Evolutionary conservation across 2,113 vertebrate genomes (phyloP).

Genomic region (Rhynchomys soricoides): DNA sequence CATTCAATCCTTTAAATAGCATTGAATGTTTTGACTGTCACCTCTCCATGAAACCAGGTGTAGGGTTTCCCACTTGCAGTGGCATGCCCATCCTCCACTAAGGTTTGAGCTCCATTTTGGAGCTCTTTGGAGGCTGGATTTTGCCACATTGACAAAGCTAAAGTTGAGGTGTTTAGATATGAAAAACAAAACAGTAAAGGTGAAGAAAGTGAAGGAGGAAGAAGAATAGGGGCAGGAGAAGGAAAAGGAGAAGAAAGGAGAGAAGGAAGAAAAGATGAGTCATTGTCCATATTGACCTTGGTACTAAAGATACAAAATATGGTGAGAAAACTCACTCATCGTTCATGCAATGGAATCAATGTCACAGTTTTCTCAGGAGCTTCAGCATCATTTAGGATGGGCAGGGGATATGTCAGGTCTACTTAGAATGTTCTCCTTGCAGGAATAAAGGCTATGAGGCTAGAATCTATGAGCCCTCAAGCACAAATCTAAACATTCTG

Average conservation of each 20-base stretch:
- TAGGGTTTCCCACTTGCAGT: neutral
- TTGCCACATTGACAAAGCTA: neutral
- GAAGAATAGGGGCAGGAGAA: neutral
- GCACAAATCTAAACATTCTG: neutral
- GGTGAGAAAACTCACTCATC: neutral
- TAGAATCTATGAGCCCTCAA: neutral
- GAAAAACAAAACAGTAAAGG: neutral
- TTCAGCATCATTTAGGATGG: neutral
- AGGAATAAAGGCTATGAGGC: neutral
- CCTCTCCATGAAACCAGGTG: neutral
- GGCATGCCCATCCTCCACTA: neutral
- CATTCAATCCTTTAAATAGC: neutral
- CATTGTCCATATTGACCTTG: neutral
- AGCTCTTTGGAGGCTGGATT: neutral
- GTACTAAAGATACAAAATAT: neutral
- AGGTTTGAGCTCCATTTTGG: neutral
- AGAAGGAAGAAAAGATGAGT: neutral
- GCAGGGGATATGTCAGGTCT: too few species aligned
- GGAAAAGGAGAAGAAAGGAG: neutral
- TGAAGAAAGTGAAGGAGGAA: neutral
- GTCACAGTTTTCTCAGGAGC: neutral
- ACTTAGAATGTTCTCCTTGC: neutral
- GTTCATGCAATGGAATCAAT: rapidly evolving
- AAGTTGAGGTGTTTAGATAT: neutral
- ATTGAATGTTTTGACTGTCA: neutral